Evolutionary conservation across 2,797 vertebrate species (phyloP), one percentile per base, ranked within the genome.

Genomic region (Babyrousa celebensis): DNA sequence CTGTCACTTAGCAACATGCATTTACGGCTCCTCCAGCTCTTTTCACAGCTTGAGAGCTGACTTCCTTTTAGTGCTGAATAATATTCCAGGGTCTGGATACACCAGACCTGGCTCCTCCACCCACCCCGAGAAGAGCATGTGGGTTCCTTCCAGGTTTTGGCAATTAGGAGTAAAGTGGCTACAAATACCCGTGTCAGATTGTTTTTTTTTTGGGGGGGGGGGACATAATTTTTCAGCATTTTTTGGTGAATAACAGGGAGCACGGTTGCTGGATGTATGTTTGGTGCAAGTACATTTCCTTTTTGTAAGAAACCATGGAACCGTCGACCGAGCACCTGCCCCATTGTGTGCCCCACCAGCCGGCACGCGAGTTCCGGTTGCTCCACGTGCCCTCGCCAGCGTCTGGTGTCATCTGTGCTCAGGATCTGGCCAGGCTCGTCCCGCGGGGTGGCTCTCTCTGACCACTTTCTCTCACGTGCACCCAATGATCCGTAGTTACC

Each of bases 361-460:
- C 1, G 1, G 43, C 5, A 6, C 6, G 9, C 6, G 36, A 1
- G 58, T 27, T 12, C 23, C 5, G 0, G 10, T 0, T 1, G 25
- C 36, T 20, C 36, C 60, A 5, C 36, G 8, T 12, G 36, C 43
- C 60, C 60, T 27, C 10, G 0, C 79, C 79, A 14, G 60, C 8
- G 0, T 6, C 32, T 16, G 56, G 21, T 12, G 23, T 11, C 11
- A 21, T 60, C 21, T 0, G 4, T 25, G 43, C 43, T 20, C 27
- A 1, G 60, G 25, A 6, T 14, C 12, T 2, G 60, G 60, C 79
- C 6, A 0, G 20, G 20, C 32, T 29, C 9, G 21, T 6, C 32
- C 68, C 21, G 15, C 21, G 17, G 23, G 32, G 68, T 6, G 54
- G 54, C 60, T 86, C 63, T 36, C 6, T 27, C 36, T 16, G 36